Percentiles rank a stretch among this genome's conserved stretches.
phyloP scores from a whole-genome alignment of 2,888 invertebrate species.

The Argyresthia albistria region DNA sequence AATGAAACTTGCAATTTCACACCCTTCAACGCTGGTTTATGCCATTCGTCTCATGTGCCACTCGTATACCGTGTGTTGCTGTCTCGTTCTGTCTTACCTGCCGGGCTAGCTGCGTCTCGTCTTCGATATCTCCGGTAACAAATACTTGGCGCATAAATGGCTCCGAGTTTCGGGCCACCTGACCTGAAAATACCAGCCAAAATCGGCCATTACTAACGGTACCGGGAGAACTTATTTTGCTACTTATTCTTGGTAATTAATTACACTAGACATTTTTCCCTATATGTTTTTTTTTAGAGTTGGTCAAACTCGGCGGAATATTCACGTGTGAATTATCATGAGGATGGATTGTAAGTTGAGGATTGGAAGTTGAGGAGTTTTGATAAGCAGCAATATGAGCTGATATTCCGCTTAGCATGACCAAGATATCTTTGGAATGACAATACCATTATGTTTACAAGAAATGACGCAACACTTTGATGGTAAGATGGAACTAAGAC shows the following conservation, averaged over 20 bases:
- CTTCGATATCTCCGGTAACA: conserved; percentile 77
- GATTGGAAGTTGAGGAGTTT: too few relatives aligned
- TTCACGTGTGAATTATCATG: too few relatives aligned
- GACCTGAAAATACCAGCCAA: conserved; percentile 70
- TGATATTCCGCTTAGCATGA: neutral
- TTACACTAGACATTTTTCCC: too few relatives aligned
- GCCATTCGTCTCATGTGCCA: neutral
- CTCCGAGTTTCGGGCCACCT: conserved; percentile 94
- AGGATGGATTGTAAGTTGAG: too few relatives aligned
- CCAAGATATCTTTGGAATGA: neutral
- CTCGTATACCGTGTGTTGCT: neutral
- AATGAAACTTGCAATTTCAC: conserved; percentile 42
- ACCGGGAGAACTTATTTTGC: neutral
- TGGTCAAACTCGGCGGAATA: too few relatives aligned
- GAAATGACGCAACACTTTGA: conserved; percentile 2
- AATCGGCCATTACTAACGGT: conserved; percentile 22
- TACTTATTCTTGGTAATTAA: neutral
- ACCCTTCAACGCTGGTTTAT: conserved; percentile 6
- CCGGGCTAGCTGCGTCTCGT: conserved; percentile 73
- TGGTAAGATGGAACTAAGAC: neutral
- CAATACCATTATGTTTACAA: neutral
- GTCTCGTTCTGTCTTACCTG: conserved; percentile 67
- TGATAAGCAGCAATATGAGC: neutral
- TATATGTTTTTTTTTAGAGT: too few relatives aligned
- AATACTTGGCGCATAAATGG: conserved; percentile 97